Percentiles rank a stretch among this genome's conserved stretches.
These are phyloP conservation scores for Epinotia demarniana DNA, from an alignment of 2,888 invertebrate genomes.

Conservation along the genomic window DNA sequence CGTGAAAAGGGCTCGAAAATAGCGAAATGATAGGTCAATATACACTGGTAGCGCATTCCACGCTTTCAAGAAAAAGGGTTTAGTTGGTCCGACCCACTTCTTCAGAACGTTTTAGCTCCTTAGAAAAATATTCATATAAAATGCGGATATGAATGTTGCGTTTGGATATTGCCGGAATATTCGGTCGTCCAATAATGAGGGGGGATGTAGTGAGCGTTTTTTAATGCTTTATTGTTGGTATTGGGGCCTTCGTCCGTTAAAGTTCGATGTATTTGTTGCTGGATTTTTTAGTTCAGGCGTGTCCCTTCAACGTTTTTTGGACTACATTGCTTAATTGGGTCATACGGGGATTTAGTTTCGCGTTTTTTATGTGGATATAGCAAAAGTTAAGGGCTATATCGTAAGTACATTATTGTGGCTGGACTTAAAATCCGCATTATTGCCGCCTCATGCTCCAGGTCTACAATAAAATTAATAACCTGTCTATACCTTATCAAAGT, in stretches of 20 bases:
- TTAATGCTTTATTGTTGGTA: conserved; percentile 45
- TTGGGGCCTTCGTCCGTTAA: conserved; percentile 15
- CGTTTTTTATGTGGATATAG: too few species aligned
- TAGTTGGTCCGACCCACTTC: conserved; percentile 69
- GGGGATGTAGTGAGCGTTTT: conserved; percentile 41
- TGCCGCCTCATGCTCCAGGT: too few species aligned
- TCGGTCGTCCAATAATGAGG: conserved; percentile 49
- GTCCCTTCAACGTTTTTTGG: too few species aligned
- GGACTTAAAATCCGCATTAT: too few species aligned
- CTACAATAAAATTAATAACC: too few species aligned
- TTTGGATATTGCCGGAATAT: conserved; percentile 62
- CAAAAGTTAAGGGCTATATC: too few species aligned
- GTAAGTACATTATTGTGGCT: too few species aligned
- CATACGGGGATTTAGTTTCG: too few species aligned
- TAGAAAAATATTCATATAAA: conserved; percentile 67
- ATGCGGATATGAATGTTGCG: conserved; percentile 60
- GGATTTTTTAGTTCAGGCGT: conserved; percentile 2
- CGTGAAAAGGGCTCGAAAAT: conserved; percentile 41
- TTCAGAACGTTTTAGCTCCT: conserved; percentile 63
- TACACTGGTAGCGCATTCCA: conserved; percentile 53
- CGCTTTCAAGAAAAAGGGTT: conserved; percentile 68
- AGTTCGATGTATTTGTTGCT: conserved; percentile 8
- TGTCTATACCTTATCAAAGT: too few species aligned
- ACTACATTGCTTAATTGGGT: too few species aligned
- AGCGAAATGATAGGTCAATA: conserved; percentile 48